Percentiles rank a stretch among this genome's conserved stretches.
These are phyloP conservation scores for Bryconaethiops microstoma DNA, from an alignment of 2,797 vertebrate species.

Conservation along the genomic window DNA sequence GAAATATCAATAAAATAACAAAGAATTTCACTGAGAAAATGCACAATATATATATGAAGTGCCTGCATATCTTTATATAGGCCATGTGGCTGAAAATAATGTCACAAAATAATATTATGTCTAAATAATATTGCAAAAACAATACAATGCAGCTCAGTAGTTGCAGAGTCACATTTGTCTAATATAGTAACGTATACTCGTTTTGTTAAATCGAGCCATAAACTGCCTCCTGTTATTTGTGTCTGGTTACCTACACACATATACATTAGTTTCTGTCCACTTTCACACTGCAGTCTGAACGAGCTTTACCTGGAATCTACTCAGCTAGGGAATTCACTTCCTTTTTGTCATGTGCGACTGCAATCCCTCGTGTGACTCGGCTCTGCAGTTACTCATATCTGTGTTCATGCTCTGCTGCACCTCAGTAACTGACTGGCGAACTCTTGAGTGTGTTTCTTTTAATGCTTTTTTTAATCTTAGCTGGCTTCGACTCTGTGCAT, in stretches of 20 bases:
- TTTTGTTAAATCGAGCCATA: neutral
- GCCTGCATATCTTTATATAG: neutral
- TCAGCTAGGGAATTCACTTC: conserved; percentile 18
- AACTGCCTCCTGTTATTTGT: too few species aligned
- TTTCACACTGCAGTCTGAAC: neutral
- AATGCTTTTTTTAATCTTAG: neutral
- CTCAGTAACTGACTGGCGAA: conserved; percentile 55
- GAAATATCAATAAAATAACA: neutral
- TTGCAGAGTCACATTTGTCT: neutral
- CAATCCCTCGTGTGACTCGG: conserved; percentile 19
- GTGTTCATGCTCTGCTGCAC: conserved; percentile 21
- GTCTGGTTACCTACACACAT: neutral
- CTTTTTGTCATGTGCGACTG: neutral
- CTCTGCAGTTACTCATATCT: conserved; percentile 26
- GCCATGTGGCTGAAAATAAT: neutral
- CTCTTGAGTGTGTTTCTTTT: conserved; percentile 15
- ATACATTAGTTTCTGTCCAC: neutral
- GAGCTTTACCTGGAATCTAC: neutral
- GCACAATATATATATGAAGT: neutral
- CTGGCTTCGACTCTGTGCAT: neutral
- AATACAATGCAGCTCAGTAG: neutral
- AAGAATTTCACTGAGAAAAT: neutral
- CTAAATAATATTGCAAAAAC: too few species aligned
- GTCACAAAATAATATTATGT: too few species aligned
- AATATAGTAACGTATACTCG: neutral